These are phyloP conservation scores for Psilanteris sp. DNA, from an alignment of 1,140 invertebrate species.

Conservation along the genomic window DNA sequence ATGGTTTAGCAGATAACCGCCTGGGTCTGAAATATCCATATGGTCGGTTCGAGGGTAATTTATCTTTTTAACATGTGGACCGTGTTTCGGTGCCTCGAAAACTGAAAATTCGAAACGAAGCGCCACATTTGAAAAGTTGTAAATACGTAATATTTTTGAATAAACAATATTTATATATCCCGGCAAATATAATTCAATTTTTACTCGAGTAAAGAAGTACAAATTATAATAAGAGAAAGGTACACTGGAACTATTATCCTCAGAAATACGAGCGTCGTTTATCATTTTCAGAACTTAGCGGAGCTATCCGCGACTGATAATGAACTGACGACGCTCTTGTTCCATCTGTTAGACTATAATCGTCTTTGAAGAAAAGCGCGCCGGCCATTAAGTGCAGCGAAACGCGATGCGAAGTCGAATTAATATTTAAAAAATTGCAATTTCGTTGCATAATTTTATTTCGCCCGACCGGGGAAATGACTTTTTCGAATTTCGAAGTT, in stretches of 20 bases:
- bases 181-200: too few species aligned
- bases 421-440: conserved; percentile 21
- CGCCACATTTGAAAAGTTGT: too few species aligned
- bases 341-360: conserved; percentile 43
- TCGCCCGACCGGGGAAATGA: background rate
- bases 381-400: conserved; percentile 34
- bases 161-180: too few species aligned
- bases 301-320: conserved; percentile 43
- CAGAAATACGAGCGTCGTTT: conserved; percentile 66
- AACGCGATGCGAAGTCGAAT: conserved; percentile 14
- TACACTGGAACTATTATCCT: conserved; percentile 64
- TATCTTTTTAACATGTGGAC: too few species aligned
- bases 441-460: background rate
- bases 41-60: too few species aligned
- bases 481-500: too few species aligned
- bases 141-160: too few species aligned
- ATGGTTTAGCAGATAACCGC: too few species aligned
- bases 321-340: conserved; percentile 51
- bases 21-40: too few species aligned
- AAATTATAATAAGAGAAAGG: conserved; percentile 54
- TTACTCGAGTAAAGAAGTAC: conserved; percentile 32
- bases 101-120: too few species aligned
- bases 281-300: conserved; percentile 62
- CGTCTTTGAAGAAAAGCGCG: conserved; percentile 41
- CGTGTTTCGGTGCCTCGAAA: too few species aligned